Conservation (phyloP, 1,140 invertebrate species). For the Drosophila teissieri region DNA sequence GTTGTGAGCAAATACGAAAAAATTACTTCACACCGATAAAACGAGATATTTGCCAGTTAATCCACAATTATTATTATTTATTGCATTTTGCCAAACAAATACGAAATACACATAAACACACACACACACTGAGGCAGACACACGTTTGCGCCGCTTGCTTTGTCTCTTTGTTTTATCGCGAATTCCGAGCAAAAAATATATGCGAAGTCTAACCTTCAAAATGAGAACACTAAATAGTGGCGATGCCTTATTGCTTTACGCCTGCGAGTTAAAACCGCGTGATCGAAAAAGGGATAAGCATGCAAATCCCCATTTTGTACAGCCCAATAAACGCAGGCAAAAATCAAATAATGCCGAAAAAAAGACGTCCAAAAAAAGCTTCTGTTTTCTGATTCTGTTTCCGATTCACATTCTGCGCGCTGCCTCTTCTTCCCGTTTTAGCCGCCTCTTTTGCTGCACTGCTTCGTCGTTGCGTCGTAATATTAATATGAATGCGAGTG, state of each 20-base stretch:
- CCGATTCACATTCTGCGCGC: conserved; percentile 35
- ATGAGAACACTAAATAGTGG: conserved; percentile 38
- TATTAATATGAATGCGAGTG: conserved; percentile 48
- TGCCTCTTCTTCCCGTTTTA: conserved; percentile 78
- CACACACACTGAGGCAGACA: conserved; percentile 21
- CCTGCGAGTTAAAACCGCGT: conserved; percentile 51
- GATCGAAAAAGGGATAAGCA: conserved; percentile 15
- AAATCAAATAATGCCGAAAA: conserved; percentile 47
- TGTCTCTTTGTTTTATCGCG: conserved; percentile 57
- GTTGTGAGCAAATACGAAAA: conserved; percentile 45
- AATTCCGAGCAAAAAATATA: conserved; percentile 46
- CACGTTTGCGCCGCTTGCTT: conserved; percentile 30
- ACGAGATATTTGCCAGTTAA: conserved; percentile 35
- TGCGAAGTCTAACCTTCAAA: conserved; percentile 59
- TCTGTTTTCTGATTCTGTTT: conserved; percentile 60
- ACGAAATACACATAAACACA: conserved; percentile 33
- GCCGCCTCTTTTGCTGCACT: conserved; percentile 81
- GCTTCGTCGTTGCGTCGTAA: conserved; percentile 77
- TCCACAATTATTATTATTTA: conserved; percentile 54
- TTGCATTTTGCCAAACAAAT: conserved; percentile 57
- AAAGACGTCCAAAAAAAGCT: conserved; percentile 24
- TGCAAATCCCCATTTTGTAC: background rate
- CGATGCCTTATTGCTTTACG: conserved; percentile 32
- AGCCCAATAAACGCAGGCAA: background rate
- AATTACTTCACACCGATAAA: conserved; percentile 54